Percentiles rank a stretch among this genome's conserved stretches.
Conservation (phyloP, 2,113 vertebrate species). For the Pterocles burchelli region DNA sequence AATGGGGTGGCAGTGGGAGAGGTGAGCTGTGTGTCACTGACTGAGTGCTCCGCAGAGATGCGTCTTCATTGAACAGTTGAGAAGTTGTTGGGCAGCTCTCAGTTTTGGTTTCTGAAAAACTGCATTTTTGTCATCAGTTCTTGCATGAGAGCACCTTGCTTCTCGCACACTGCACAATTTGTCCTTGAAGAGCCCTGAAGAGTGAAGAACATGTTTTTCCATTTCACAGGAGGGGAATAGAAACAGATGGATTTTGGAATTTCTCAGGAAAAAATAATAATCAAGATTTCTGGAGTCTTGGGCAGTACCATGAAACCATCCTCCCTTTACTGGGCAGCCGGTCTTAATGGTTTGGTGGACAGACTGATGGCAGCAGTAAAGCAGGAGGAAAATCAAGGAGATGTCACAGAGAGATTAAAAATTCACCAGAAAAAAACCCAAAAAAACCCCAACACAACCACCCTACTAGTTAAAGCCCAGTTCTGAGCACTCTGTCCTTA, state of each 20-base stretch:
- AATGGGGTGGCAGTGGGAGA: background rate
- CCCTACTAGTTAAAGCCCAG: background rate
- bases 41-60: accelerated
- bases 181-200: background rate
- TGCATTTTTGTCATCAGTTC: background rate
- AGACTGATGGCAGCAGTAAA: background rate
- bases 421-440: background rate
- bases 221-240: background rate
- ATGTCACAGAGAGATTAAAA: background rate
- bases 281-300: accelerated
- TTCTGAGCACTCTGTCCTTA: background rate
- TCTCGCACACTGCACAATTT: background rate
- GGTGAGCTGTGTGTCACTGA: background rate
- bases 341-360: background rate
- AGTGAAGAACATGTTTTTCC: background rate
- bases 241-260: background rate
- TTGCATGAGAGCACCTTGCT: background rate
- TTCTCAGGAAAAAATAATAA: background rate
- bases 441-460: background rate
- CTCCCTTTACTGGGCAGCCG: background rate
- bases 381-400: background rate
- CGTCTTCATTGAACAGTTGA: background rate
- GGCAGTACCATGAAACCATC: background rate
- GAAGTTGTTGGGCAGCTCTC: background rate
- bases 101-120: background rate